Percentiles rank a stretch among this genome's conserved stretches.
These are phyloP conservation scores for Huso huso DNA, from an alignment of 2,797 vertebrate genomes.

Conservation along the genomic window DNA sequence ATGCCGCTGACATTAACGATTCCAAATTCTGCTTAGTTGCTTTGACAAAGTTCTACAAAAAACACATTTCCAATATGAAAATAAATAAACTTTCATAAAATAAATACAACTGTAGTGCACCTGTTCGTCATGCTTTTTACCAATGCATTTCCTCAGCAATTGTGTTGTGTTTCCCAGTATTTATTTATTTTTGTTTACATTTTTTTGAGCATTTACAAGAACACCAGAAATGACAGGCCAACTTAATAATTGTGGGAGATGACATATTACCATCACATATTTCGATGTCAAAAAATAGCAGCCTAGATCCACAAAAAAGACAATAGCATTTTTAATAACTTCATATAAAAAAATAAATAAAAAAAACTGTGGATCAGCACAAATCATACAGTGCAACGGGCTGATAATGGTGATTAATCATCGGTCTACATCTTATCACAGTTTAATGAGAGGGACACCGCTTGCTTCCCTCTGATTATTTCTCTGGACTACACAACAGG, in stretches of 20 bases:
- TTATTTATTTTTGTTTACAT: too few relatives aligned
- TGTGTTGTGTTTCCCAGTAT: too few relatives aligned
- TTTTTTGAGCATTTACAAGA: too few relatives aligned
- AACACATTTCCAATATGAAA: too few relatives aligned
- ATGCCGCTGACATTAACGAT: too few relatives aligned
- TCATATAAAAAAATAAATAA: background rate
- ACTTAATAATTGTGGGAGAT: background rate
- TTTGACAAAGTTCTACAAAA: too few relatives aligned
- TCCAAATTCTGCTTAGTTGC: too few relatives aligned
- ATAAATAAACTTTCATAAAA: too few relatives aligned
- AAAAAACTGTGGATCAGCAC: background rate
- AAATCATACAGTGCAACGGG: background rate
- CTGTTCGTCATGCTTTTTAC: too few relatives aligned
- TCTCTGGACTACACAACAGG: background rate
- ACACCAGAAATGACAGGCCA: too few relatives aligned
- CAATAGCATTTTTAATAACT: background rate
- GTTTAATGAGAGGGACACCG: background rate
- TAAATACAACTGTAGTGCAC: too few relatives aligned
- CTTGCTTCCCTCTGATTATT: background rate
- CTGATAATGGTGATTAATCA: background rate
- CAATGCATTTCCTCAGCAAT: too few relatives aligned
- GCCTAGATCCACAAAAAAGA: background rate
- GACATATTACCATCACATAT: background rate
- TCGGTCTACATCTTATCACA: background rate
- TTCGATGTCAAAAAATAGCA: background rate